Percentiles rank a stretch among this genome's conserved stretches.
These are phyloP conservation scores for Geopemphigus sp. DNA, from an alignment of 1,140 invertebrate genomes.

Conservation along the genomic window DNA sequence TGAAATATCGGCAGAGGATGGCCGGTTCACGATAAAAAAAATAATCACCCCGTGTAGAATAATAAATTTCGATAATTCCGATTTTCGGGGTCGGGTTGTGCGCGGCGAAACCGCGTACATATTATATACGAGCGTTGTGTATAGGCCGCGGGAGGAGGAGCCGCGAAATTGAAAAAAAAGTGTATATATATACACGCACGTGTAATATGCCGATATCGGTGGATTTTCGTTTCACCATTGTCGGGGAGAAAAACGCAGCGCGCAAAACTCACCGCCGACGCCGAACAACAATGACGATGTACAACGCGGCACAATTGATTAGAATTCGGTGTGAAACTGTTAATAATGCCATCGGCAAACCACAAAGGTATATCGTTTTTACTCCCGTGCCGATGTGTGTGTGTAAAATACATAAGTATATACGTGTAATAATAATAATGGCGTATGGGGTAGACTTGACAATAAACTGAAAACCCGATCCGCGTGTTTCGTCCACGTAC, in stretches of 20 bases:
- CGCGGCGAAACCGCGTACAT: too few species aligned
- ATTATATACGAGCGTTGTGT: too few species aligned
- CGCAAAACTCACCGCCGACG: constrained; percentile 15
- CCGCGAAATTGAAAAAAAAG: too few species aligned
- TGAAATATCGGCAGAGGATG: too few species aligned
- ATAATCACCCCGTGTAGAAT: too few species aligned
- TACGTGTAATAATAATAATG: constrained; percentile 18
- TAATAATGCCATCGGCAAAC: constrained; percentile 40
- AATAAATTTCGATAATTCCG: too few species aligned
- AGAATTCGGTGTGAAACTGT: constrained; percentile 38
- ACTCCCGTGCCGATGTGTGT: background rate
- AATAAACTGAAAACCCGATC: constrained; percentile 26
- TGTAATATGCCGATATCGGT: background rate
- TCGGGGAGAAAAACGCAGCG: background rate
- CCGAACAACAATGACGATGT: constrained; percentile 26
- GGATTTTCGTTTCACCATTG: background rate
- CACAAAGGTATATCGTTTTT: constrained; percentile 37
- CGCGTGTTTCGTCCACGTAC: background rate
- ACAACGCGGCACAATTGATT: constrained; percentile 40
- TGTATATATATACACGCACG: background rate
- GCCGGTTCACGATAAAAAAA: too few species aligned
- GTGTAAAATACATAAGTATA: background rate
- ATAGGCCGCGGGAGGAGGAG: too few species aligned
- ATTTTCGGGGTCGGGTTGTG: too few species aligned
- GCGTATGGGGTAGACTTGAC: constrained; percentile 33